Evolutionary conservation across 2,888 invertebrate genomes (phyloP).

Genomic region (Ecdyonurus torrentis): DNA sequence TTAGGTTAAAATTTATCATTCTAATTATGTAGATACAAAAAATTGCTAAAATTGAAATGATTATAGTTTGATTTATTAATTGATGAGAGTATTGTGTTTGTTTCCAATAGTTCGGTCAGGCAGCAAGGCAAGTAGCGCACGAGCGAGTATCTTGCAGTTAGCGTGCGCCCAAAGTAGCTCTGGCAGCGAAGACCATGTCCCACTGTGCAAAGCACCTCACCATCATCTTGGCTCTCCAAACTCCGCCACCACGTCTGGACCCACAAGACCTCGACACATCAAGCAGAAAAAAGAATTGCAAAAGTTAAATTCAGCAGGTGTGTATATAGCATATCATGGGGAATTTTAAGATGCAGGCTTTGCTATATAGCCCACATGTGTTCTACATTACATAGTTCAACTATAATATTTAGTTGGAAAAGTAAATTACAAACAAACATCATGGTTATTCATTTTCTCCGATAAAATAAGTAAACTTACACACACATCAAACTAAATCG

Average conservation of each 20-base stretch:
- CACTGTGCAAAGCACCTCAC: not conserved
- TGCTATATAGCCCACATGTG: too few relatives aligned
- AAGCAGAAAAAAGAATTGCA: conserved; percentile 20
- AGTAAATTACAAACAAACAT: too few relatives aligned
- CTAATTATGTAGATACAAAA: too few relatives aligned
- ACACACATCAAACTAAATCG: too few relatives aligned
- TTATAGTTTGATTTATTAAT: not conserved
- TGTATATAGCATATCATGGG: conserved; percentile 7
- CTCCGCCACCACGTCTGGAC: conserved; percentile 11
- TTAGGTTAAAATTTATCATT: too few relatives aligned
- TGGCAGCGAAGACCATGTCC: conserved; percentile 4
- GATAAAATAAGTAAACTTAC: too few relatives aligned
- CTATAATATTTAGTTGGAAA: too few relatives aligned
- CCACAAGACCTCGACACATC: conserved; percentile 17
- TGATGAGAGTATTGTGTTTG: not conserved
- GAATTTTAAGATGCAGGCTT: too few relatives aligned
- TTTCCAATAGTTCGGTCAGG: conserved; percentile 20
- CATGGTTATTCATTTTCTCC: too few relatives aligned
- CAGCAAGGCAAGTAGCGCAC: conserved; percentile 16
- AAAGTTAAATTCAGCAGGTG: conserved; percentile 19
- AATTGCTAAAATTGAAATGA: too few relatives aligned
- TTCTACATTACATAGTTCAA: too few relatives aligned
- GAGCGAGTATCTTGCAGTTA: conserved; percentile 12
- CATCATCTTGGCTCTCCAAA: not conserved
- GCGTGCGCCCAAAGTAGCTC: conserved; percentile 17